These are phyloP conservation scores for Spodoptera litura DNA, from an alignment of 1,140 invertebrate genomes.

Conservation along the genomic window DNA sequence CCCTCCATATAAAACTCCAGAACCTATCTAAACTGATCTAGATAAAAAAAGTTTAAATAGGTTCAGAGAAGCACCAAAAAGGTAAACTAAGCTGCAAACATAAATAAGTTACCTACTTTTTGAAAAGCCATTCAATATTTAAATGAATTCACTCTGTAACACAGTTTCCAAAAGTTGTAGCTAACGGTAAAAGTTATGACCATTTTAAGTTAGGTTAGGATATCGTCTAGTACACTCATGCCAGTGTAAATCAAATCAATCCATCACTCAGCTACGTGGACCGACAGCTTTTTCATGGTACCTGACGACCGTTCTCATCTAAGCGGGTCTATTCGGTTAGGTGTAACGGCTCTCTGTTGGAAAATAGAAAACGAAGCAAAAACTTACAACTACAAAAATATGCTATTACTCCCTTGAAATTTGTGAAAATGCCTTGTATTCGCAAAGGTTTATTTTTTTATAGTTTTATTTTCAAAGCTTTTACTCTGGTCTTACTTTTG, in stretches of 20 bases:
- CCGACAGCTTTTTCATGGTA: background rate
- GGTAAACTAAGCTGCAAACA: too few species aligned
- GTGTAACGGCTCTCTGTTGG: background rate
- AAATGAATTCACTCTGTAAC: too few species aligned
- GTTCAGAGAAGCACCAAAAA: too few species aligned
- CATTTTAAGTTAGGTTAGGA: too few species aligned
- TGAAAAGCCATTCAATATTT: too few species aligned
- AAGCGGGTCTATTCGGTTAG: slow-evolving; percentile 1
- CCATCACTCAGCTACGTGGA: background rate
- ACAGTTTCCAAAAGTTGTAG: too few species aligned
- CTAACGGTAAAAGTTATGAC: too few species aligned
- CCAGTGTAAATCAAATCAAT: slow-evolving; percentile 1
- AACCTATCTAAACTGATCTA: too few species aligned
- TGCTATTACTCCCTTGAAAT: background rate
- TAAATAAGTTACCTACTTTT: too few species aligned
- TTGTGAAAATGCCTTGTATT: background rate
- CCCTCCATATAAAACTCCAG: too few species aligned
- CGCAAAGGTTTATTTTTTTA: background rate
- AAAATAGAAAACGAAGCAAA: slow-evolving; percentile 2
- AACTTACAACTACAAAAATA: slow-evolving; percentile 2
- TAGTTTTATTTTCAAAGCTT: background rate
- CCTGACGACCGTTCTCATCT: background rate
- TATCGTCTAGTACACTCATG: too few species aligned
- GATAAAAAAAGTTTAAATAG: too few species aligned
- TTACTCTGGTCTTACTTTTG: background rate